Evolutionary conservation across 2,888 invertebrate genomes (phyloP).

Genomic region (Calliphora vomitoria): DNA sequence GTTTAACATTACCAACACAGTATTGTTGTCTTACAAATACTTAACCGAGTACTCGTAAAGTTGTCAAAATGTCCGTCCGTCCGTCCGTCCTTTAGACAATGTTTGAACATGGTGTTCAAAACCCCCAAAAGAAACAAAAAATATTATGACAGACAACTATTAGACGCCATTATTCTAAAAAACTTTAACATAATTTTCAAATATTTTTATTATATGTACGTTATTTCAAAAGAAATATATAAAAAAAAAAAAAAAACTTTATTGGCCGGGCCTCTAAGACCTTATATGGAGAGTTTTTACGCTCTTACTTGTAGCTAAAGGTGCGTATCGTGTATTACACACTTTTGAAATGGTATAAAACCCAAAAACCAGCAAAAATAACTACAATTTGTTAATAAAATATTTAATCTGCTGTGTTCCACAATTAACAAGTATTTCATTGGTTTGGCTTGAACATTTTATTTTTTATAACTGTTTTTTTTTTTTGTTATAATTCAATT

Average conservation of each 20-base stretch:
- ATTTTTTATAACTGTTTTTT: constrained; percentile 7
- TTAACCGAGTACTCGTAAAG: not conserved
- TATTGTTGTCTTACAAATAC: not conserved
- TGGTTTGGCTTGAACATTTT: not conserved
- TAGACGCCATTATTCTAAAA: constrained; percentile 50
- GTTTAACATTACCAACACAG: constrained; percentile 23
- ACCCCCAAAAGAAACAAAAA: constrained; percentile 15
- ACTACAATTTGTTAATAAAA: constrained; percentile 53
- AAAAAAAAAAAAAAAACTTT: not conserved
- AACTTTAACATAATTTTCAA: constrained; percentile 9
- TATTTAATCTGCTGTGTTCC: constrained; percentile 40
- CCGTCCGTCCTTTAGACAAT: constrained; percentile 1
- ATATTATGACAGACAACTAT: constrained; percentile 60
- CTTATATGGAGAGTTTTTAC: constrained; percentile 55
- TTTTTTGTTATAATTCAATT: constrained; percentile 40
- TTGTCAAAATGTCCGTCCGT: not conserved
- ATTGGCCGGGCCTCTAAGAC: constrained; percentile 59
- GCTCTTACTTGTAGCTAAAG: constrained; percentile 20
- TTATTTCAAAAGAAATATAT: not conserved
- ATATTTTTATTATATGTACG: not conserved
- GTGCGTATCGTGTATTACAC: constrained; percentile 60
- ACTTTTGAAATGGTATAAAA: constrained; percentile 3
- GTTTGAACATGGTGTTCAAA: constrained; percentile 5
- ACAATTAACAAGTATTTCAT: constrained; percentile 46
- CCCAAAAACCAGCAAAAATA: not conserved